Percentiles rank a stretch among this genome's conserved stretches.
phyloP scores from a whole-genome alignment of 2,113 vertebrate genomes.

The Zootoca vivipara region DNA sequence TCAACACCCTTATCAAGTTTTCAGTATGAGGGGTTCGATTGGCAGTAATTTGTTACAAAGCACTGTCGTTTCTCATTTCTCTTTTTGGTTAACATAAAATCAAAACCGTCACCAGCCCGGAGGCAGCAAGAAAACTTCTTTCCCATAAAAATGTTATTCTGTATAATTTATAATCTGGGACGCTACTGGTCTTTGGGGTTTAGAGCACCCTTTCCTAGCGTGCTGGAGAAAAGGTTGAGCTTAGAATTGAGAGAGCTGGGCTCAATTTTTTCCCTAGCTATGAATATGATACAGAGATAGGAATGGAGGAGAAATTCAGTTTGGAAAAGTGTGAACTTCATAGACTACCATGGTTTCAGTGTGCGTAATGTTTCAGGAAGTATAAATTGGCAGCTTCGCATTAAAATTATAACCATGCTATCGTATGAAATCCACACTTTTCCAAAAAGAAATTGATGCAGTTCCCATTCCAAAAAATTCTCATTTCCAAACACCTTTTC shows the following conservation, averaged over 20 bases:
- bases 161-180: not conserved
- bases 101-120: not conserved
- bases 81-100: not conserved
- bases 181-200: not conserved
- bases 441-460: too few species aligned
- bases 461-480: too few species aligned
- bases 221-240: not conserved
- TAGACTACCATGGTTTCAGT: too few species aligned
- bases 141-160: not conserved
- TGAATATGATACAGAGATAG: not conserved
- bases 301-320: too few species aligned
- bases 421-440: too few species aligned
- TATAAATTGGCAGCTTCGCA: too few species aligned
- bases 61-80: conserved; percentile 12
- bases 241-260: not conserved
- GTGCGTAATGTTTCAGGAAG: too few species aligned
- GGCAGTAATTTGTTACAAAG: conserved; percentile 1
- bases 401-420: too few species aligned
- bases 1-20: not conserved
- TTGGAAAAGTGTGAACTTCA: too few species aligned
- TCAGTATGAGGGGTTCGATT: conserved; percentile 11
- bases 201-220: not conserved
- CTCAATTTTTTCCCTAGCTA: not conserved
- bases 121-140: not conserved
- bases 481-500: not conserved